Evolutionary conservation across 1,140 invertebrate species (phyloP).

Genomic region (Thalassaphorura encarpata): DNA sequence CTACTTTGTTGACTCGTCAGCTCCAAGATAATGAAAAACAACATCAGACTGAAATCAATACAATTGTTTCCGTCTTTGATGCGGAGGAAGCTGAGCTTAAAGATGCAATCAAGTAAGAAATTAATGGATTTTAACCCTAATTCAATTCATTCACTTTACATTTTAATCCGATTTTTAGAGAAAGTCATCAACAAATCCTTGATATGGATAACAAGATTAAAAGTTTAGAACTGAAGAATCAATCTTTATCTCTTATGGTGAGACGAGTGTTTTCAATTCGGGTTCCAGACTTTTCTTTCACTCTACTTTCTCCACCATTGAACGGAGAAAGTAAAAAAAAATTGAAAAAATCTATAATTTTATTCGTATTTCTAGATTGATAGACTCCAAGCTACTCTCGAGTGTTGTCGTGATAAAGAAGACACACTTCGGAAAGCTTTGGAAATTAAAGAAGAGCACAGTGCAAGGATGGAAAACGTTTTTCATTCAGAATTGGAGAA

Average conservation of each 20-base stretch:
- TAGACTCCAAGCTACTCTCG: conserved; percentile 4
- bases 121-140: neutral
- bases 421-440: conserved; percentile 14
- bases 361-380: conserved; percentile 10
- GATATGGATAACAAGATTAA: neutral
- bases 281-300: too few species aligned
- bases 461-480: conserved; percentile 1
- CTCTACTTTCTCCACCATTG: neutral
- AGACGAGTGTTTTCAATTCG: too few species aligned
- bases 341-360: too few species aligned
- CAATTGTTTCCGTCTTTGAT: conserved; percentile 20
- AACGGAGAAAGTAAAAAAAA: conserved; percentile 4
- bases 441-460: conserved; percentile 20
- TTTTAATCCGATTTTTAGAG: conserved; percentile 6
- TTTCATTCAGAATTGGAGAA: conserved; percentile 13
- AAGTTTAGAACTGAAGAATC: neutral
- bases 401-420: conserved; percentile 3
- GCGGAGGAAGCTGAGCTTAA: conserved; percentile 24
- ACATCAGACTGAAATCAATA: conserved; percentile 23
- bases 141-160: neutral
- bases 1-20: conserved; percentile 20
- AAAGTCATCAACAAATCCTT: conserved; percentile 4
- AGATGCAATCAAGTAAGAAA: conserved; percentile 1
- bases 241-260: too few species aligned
- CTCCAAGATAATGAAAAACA: conserved; percentile 26